phyloP scores from a whole-genome alignment of 1,140 invertebrate species.

The Diuraphis noxia region DNA sequence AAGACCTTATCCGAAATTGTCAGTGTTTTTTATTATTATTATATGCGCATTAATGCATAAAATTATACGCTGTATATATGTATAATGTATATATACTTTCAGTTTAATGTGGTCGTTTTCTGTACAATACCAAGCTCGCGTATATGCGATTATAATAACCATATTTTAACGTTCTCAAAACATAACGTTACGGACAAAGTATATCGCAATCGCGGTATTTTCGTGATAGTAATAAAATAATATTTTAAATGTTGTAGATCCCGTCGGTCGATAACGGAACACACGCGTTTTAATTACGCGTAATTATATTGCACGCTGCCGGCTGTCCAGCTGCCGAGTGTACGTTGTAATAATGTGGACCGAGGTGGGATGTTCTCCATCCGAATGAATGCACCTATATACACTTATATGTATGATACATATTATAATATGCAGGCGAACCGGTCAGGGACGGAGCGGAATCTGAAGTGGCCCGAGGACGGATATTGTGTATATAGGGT shows the following conservation, averaged over 20 bases:
- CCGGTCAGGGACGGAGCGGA: constrained; percentile 14
- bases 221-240: no score
- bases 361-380: background rate
- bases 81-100: no score
- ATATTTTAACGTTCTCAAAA: background rate
- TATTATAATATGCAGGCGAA: background rate
- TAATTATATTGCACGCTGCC: background rate
- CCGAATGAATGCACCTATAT: background rate
- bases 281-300: background rate
- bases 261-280: background rate
- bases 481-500: background rate
- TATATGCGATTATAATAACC: background rate
- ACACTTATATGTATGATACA: background rate
- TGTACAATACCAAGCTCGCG: no score
- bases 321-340: background rate
- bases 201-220: background rate
- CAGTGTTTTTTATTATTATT: no score
- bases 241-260: background rate
- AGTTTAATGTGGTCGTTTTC: no score
- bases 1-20: no score
- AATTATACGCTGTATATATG: no score
- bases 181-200: background rate
- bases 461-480: background rate
- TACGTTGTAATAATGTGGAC: background rate
- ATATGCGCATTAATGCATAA: no score